Evolutionary conservation across 2,888 invertebrate genomes (phyloP).

Genomic region (Xestia ashworthii): DNA sequence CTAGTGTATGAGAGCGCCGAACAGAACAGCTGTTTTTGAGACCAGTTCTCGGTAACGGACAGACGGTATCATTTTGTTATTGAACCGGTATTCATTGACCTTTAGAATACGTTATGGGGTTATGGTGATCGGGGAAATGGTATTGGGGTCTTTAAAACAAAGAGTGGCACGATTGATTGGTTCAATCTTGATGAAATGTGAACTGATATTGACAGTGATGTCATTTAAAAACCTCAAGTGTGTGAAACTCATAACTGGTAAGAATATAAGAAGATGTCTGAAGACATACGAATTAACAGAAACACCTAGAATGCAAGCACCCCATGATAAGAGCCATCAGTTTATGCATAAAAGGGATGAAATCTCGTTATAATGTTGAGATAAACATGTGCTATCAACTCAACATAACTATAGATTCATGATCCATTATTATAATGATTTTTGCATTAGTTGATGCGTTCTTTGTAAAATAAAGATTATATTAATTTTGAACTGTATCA

Average conservation of each 20-base stretch:
- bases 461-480: neutral
- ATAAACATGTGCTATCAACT: neutral
- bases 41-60: slow-evolving; percentile 77
- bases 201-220: neutral
- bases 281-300: neutral
- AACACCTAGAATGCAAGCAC: neutral
- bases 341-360: neutral
- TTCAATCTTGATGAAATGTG: neutral
- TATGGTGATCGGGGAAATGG: slow-evolving; percentile 58
- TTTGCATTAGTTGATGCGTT: neutral
- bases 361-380: neutral
- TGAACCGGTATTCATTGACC: slow-evolving; percentile 70
- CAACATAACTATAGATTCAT: neutral
- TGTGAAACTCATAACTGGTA: neutral
- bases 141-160: slow-evolving; percentile 49
- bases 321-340: neutral
- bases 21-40: slow-evolving; percentile 75
- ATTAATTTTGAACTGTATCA: neutral
- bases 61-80: slow-evolving; percentile 60
- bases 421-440: neutral
- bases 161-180: slow-evolving; percentile 16
- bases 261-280: neutral
- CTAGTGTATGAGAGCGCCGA: slow-evolving; percentile 66
- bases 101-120: slow-evolving; percentile 68
- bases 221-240: neutral